A percentile compares a stretch with the other conserved stretches of the same genome.
These are phyloP conservation scores for Nothoprocta perdicaria DNA, from an alignment of 2,113 vertebrate species.

Conservation along the genomic window DNA sequence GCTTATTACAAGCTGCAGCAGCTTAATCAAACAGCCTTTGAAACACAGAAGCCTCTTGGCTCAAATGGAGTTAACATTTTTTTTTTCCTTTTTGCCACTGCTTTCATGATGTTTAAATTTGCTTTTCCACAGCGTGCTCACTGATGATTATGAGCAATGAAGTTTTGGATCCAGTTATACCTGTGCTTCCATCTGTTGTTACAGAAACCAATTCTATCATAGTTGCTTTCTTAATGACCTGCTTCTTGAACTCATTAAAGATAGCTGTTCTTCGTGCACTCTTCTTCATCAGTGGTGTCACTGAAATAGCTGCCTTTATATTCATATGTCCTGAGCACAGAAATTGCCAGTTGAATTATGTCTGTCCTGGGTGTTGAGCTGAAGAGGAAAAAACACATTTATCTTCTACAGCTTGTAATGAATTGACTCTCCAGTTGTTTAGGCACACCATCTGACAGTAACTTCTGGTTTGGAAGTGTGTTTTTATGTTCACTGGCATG, in stretches of 20 bases:
- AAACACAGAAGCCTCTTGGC: slow-evolving; percentile 30
- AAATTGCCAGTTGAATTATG: slow-evolving; percentile 17
- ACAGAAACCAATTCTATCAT: slow-evolving; percentile 40
- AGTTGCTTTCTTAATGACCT: slow-evolving; percentile 37
- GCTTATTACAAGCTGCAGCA: slow-evolving; percentile 7
- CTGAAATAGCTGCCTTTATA: slow-evolving; percentile 29
- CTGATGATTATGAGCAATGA: slow-evolving; percentile 42
- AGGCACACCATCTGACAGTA: not conserved
- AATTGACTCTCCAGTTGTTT: not conserved
- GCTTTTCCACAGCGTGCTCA: not conserved
- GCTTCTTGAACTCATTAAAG: slow-evolving; percentile 39
- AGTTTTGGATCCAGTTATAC: slow-evolving; percentile 44
- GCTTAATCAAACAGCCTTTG: slow-evolving; percentile 17
- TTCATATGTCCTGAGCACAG: slow-evolving; percentile 12
- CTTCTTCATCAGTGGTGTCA: not conserved
- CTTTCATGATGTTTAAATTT: slow-evolving; percentile 28
- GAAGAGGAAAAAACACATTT: not conserved
- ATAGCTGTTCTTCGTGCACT: not conserved
- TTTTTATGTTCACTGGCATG: not conserved
- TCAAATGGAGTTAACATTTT: not conserved
- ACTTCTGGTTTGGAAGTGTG: not conserved
- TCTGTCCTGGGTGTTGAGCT: slow-evolving; percentile 4
- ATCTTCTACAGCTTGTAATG: slow-evolving; percentile 1
- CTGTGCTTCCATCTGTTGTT: slow-evolving; percentile 49
- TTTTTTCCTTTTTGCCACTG: not conserved